Conservation (phyloP, 2,113 vertebrate genomes). For the Oriolus oriolus region DNA sequence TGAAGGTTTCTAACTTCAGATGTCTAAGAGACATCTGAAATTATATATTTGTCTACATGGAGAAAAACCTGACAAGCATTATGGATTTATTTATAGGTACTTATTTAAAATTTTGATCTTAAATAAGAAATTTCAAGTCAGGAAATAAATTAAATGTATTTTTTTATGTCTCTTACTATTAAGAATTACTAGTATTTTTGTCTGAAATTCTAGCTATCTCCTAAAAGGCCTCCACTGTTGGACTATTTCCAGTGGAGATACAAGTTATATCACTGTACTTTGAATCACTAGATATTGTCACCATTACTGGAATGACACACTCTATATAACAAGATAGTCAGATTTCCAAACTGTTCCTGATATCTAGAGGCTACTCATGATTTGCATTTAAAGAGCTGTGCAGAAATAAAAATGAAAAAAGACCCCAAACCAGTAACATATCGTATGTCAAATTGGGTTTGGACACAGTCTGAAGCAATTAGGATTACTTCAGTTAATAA, state of each 20-base stretch:
- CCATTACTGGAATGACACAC: background rate
- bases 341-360: background rate
- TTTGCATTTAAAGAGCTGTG: constrained; percentile 20
- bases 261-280: background rate
- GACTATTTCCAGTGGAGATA: background rate
- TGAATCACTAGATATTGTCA: background rate
- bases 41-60: fast-evolving
- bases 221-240: background rate
- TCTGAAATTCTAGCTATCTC: background rate
- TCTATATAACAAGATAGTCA: background rate
- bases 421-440: background rate
- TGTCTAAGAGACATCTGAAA: background rate
- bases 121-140: background rate
- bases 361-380: background rate
- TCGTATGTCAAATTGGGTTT: constrained; percentile 8
- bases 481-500: constrained; percentile 42
- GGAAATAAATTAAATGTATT: background rate
- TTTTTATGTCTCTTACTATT: background rate
- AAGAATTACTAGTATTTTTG: background rate
- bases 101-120: background rate
- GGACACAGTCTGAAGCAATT: constrained; percentile 46
- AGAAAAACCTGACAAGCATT: background rate
- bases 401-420: background rate
- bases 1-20: background rate
- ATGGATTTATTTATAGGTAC: background rate